Conservation (phyloP, 92 coral and sea anemone species). For the Epizoanthus scotinus region DNA sequence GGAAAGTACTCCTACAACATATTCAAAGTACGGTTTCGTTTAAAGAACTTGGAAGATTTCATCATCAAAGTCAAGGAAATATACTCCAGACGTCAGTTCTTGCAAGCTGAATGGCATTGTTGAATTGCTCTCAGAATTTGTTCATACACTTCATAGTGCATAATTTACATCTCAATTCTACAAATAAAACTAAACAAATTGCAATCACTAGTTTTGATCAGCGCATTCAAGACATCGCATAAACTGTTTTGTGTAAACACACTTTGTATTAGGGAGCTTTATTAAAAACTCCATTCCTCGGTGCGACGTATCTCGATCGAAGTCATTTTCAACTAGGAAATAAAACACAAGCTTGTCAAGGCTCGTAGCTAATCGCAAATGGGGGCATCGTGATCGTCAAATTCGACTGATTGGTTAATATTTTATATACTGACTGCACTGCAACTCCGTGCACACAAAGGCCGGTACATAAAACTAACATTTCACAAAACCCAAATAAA, state of each 20-base stretch:
- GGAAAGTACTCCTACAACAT: too few species aligned
- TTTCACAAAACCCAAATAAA: constrained; percentile 7
- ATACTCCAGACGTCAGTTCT: background rate
- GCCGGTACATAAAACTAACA: constrained; percentile 7
- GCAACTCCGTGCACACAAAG: constrained; percentile 2
- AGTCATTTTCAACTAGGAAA: background rate
- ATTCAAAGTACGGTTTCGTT: background rate
- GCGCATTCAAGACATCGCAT: background rate
- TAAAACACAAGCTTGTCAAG: constrained; percentile 4
- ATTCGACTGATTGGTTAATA: constrained; percentile 23
- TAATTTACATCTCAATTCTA: background rate
- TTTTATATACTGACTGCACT: constrained; percentile 11
- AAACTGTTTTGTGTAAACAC: constrained; percentile 1
- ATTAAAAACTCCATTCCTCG: background rate
- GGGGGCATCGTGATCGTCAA: background rate
- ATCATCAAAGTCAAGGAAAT: background rate
- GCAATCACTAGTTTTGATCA: background rate
- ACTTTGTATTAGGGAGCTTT: background rate
- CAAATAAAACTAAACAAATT: background rate
- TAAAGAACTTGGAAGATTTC: background rate
- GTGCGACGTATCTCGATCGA: background rate
- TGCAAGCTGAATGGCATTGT: background rate
- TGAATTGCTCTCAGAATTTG: background rate
- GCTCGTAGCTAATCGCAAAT: background rate
- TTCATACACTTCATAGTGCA: background rate